A percentile compares a stretch with the other conserved stretches of the same genome.
These are phyloP conservation scores for Balearica regulorum DNA, from an alignment of 2,797 vertebrate genomes.

Conservation along the genomic window DNA sequence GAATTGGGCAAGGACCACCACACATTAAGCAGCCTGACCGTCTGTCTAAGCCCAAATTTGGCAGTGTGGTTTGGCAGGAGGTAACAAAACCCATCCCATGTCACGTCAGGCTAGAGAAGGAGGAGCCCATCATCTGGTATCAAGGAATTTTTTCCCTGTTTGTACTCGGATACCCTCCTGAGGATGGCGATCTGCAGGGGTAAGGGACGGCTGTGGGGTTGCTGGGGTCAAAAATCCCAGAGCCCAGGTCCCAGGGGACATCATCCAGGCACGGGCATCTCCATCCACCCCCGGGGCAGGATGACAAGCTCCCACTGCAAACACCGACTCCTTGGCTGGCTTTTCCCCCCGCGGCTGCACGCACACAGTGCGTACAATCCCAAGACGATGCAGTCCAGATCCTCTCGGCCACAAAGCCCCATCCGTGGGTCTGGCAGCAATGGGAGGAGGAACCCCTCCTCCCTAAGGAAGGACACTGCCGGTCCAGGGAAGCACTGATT, in stretches of 20 bases:
- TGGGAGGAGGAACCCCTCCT: not conserved
- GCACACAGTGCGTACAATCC: fast-evolving
- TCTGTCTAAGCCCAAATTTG: not conserved
- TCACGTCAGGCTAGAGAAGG: not conserved
- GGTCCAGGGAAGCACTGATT: fast-evolving
- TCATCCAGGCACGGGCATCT: fast-evolving
- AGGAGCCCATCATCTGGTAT: fast-evolving
- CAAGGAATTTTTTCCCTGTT: not conserved
- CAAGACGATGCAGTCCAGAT: fast-evolving
- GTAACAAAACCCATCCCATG: too few relatives aligned
- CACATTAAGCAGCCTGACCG: fast-evolving
- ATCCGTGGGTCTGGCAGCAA: fast-evolving
- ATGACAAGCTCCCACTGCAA: not conserved
- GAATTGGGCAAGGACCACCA: not conserved
- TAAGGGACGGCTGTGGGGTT: not conserved
- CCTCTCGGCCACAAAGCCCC: fast-evolving
- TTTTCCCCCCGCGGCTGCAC: fast-evolving
- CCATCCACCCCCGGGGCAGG: not conserved
- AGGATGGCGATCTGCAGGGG: fast-evolving
- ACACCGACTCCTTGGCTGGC: fast-evolving
- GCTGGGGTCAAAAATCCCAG: not conserved
- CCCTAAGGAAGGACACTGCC: fast-evolving
- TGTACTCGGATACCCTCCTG: not conserved
- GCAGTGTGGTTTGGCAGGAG: not conserved
- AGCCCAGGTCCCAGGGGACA: not conserved